phyloP scores from a whole-genome alignment of 2,797 vertebrate species.

The Rhinoraja longicauda region DNA sequence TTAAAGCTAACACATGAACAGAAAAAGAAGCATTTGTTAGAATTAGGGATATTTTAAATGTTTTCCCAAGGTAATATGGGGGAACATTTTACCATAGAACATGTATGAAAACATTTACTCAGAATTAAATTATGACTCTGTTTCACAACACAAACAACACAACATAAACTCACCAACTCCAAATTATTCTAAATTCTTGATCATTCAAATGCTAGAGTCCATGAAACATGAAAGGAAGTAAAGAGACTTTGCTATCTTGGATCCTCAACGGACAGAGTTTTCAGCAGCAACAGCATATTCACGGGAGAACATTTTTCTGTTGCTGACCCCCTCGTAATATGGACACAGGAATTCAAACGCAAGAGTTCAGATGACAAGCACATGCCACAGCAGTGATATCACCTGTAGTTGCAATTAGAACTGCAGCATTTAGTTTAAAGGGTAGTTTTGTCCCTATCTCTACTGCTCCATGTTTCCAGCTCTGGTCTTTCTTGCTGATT shows the following conservation, averaged over 20 bases:
- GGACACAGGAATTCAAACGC: neutral
- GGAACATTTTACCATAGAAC: neutral
- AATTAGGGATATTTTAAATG: too few species aligned
- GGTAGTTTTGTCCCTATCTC: neutral
- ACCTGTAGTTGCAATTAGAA: neutral
- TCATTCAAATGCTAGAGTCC: too few species aligned
- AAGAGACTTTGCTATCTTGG: neutral
- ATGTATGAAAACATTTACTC: neutral
- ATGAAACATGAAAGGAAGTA: neutral
- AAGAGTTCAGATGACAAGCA: neutral
- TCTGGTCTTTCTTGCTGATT: neutral
- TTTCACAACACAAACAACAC: neutral
- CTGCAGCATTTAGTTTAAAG: neutral
- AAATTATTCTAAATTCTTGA: neutral
- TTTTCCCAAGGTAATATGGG: too few species aligned
- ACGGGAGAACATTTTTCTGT: neutral
- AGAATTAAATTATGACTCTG: neutral
- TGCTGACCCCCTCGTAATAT: neutral
- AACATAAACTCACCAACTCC: slow-evolving; percentile 7
- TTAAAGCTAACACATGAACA: neutral
- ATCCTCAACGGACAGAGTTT: neutral
- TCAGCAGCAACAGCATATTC: neutral
- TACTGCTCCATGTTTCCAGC: neutral
- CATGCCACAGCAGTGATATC: neutral
- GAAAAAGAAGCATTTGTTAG: neutral